Base-by-base conservation (phyloP, 1,140 invertebrate genomes). In the Cyphomyrmex costatus region DNA sequence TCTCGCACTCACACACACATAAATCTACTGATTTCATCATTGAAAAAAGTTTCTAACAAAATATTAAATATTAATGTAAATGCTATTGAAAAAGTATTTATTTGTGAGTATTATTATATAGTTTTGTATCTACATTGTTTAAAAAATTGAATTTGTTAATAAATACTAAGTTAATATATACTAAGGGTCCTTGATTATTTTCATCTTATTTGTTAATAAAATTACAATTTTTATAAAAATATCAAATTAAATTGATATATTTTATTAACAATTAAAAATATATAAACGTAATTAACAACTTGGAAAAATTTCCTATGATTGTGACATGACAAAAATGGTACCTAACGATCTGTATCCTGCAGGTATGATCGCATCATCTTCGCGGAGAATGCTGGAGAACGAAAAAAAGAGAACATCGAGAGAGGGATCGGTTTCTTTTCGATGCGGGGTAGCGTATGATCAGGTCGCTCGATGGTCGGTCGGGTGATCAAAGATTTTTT, bases 401-500 rank as follows among this genome's bases (percentile, higher is more conserved):
- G 10, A 85, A 78, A 77, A 63, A 86, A 36, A 53, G 46, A 65
- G 61, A 36, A 74, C 53, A 73, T n/a, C 24, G 68, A 65, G 58
- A 86, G 82, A 92, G 46, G 78, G 88, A 92, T 92, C 90, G 90
- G 88, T 92, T 93, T 93, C 90, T 91, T 92, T 90, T 90, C 86
- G 86, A 89, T 86, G 85, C 84, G 74, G 86, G 84, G 83, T 86
- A 82, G 77, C 88, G 88, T 92, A 93, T 92, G 92, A 93, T 93
- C 92, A 90, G 92, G 87, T 92, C 90, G 88, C 91, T 88, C 86
- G 89, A 89, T 87, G 73, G 87, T 89, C 87, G 92, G 86, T 92
- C 92, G 92, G 89, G 89, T 87, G 91, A 93, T 93, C 92, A 93
- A 93, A 93, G 92, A 92, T 92, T n/a, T n/a, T n/a, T n/a, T n/a